phyloP scores from a whole-genome alignment of 1,140 invertebrate species.

The Diorhabda carinulata region DNA sequence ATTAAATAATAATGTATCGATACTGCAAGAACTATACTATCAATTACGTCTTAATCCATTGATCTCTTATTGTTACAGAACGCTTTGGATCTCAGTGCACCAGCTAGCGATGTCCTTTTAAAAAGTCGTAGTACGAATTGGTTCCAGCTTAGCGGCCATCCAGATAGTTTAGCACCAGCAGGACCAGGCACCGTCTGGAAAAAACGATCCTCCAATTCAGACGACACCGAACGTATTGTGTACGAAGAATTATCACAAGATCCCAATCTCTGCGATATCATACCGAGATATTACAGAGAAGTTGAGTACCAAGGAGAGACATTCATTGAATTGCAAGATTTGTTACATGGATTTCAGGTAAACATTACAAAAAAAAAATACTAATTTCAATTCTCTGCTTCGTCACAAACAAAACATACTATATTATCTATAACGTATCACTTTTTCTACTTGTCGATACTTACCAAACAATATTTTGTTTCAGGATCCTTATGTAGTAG shows the following conservation, averaged over 20 bases:
- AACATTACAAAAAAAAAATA: conserved; percentile 6
- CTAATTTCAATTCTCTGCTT: too few relatives aligned
- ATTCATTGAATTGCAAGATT: conserved; percentile 87
- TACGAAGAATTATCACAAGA: conserved; percentile 81
- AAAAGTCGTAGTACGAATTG: conserved; percentile 68
- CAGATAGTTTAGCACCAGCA: conserved; percentile 87
- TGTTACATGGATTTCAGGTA: conserved; percentile 74
- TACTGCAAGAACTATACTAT: too few relatives aligned
- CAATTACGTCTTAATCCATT: too few relatives aligned
- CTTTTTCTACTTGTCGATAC: too few relatives aligned
- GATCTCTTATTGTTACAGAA: conserved; percentile 65
- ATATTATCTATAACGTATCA: too few relatives aligned
- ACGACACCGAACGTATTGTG: conserved; percentile 74
- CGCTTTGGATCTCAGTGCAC: conserved; percentile 86
- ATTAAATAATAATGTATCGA: too few relatives aligned
- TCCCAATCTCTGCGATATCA: conserved; percentile 66
- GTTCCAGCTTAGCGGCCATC: conserved; percentile 93
- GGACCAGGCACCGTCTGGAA: conserved; percentile 94
- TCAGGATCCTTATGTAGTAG: conserved; percentile 82
- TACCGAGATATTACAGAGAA: conserved; percentile 84
- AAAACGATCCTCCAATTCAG: conserved; percentile 63
- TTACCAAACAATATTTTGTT: conserved; percentile 22
- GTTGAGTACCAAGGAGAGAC: conserved; percentile 81
- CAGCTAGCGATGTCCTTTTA: conserved; percentile 82
- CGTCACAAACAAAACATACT: too few relatives aligned